These are phyloP conservation scores for Sander vitreus DNA, from an alignment of 2,113 vertebrate species.

Conservation along the genomic window DNA sequence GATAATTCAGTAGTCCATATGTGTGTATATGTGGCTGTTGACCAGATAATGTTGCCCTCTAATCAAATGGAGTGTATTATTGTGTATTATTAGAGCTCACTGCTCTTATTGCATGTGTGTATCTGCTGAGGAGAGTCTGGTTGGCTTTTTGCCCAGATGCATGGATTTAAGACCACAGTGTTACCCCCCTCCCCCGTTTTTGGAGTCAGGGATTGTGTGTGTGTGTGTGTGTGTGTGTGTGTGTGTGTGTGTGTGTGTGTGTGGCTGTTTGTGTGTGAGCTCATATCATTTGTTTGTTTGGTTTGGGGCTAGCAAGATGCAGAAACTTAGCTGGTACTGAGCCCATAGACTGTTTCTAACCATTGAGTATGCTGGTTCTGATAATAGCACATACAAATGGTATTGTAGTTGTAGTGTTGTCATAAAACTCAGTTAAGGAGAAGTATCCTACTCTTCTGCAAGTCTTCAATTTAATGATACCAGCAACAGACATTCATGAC, in stretches of 20 bases:
- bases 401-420: conserved; percentile 18
- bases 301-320: neutral
- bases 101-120: conserved; percentile 62
- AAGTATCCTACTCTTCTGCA: conserved; percentile 44
- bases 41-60: conserved; percentile 58
- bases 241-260: too few species aligned
- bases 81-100: conserved; percentile 61
- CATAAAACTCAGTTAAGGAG: conserved; percentile 18
- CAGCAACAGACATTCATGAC: conserved; percentile 77
- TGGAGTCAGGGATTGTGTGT: conserved; percentile 30
- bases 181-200: conserved; percentile 39
- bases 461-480: conserved; percentile 73
- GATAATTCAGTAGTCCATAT: conserved; percentile 46
- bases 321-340: neutral
- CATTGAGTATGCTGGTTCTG: neutral
- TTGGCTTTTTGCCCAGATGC: conserved; percentile 79
- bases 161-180: conserved; percentile 72
- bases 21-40: conserved; percentile 50
- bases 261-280: conserved; percentile 28
- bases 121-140: conserved; percentile 73
- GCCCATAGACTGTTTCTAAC: neutral
- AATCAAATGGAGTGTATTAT: conserved; percentile 75
- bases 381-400: neutral
- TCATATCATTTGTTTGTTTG: conserved; percentile 23
- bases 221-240: neutral